Evolutionary conservation across 2,888 invertebrate species (phyloP).

Genomic region (Acheta domesticus): DNA sequence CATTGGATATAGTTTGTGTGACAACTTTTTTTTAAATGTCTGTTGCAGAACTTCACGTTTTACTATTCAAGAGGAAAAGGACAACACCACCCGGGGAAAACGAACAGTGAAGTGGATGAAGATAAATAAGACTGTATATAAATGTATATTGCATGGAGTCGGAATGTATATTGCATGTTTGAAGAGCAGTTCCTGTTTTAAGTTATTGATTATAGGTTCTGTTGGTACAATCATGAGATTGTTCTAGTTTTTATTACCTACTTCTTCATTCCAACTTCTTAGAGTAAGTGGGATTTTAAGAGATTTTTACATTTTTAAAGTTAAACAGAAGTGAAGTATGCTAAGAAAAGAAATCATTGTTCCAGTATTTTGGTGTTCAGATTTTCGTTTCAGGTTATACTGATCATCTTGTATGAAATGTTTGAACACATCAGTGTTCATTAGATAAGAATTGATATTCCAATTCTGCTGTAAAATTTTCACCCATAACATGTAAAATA

Average conservation of each 20-base stretch:
- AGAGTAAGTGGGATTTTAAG: too few relatives aligned
- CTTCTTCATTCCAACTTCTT: background rate
- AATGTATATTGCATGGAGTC: slow-evolving; percentile 24
- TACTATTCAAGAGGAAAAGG: slow-evolving; percentile 76
- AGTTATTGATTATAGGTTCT: background rate
- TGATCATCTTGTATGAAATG: too few relatives aligned
- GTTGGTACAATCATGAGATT: background rate
- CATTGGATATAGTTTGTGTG: background rate
- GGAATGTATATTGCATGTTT: background rate
- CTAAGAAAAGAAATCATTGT: too few relatives aligned
- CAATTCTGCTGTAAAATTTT: too few relatives aligned
- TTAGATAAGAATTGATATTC: too few relatives aligned
- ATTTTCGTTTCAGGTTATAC: too few relatives aligned
- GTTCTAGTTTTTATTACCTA: background rate
- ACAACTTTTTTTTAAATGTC: background rate
- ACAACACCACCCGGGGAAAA: slow-evolving; percentile 49
- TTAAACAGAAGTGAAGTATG: too few relatives aligned
- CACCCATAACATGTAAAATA: too few relatives aligned
- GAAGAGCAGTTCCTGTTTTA: slow-evolving; percentile 12
- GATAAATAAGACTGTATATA: slow-evolving; percentile 12
- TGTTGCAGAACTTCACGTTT: slow-evolving; percentile 80
- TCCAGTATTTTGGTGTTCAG: too few relatives aligned
- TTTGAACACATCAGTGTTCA: too few relatives aligned
- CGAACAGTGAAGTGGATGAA: slow-evolving; percentile 22
- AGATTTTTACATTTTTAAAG: background rate